phyloP scores from a whole-genome alignment of 2,113 vertebrate species.

The Halichoerus grypus region DNA sequence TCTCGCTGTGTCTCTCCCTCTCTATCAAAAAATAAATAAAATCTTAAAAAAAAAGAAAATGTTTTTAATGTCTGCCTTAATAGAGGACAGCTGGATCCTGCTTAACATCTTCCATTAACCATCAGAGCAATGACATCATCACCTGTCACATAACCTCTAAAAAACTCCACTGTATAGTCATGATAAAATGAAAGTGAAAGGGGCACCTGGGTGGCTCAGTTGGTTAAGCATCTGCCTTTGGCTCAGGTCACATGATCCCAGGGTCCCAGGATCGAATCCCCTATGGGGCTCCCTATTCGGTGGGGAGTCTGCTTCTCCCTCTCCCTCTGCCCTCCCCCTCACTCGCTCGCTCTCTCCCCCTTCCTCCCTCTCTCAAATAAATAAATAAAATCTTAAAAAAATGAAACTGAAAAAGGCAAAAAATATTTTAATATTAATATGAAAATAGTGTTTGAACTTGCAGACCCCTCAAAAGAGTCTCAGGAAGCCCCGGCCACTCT shows the following conservation, averaged over 20 bases:
- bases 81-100: neutral
- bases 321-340: neutral
- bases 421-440: constrained; percentile 17
- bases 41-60: too few relatives aligned
- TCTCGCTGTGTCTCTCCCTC: too few relatives aligned
- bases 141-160: neutral
- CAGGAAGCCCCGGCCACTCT: neutral
- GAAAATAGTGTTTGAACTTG: constrained; percentile 35
- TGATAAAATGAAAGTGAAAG: constrained; percentile 12
- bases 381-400: neutral
- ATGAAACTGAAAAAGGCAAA: constrained; percentile 29
- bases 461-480: neutral
- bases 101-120: neutral
- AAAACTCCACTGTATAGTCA: constrained; percentile 21
- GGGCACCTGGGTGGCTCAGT: neutral
- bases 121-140: neutral
- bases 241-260: neutral
- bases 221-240: neutral
- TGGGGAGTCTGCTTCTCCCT: neutral
- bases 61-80: neutral
- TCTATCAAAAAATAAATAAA: too few relatives aligned
- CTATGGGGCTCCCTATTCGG: neutral
- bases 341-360: too few relatives aligned
- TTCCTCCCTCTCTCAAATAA: too few relatives aligned
- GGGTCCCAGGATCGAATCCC: neutral